These are phyloP conservation scores for Cephus runcator DNA, from an alignment of 2,888 invertebrate species.

Conservation along the genomic window DNA sequence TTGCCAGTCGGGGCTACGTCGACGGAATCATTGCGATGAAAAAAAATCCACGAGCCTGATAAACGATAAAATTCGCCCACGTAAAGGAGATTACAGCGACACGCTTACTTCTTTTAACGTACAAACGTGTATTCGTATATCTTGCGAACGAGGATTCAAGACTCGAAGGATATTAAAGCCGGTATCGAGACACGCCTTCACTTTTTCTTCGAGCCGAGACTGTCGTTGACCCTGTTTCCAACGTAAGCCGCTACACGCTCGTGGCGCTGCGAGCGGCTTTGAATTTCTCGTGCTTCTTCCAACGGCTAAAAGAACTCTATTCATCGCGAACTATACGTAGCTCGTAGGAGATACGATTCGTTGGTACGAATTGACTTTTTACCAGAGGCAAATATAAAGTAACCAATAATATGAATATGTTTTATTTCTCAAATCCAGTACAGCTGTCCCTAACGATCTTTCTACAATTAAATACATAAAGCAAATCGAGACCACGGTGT, in stretches of 20 bases:
- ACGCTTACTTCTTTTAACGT: neutral
- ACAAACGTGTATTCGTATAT: neutral
- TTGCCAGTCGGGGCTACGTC: neutral
- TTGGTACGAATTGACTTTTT: neutral
- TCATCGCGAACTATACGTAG: neutral
- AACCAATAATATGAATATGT: neutral
- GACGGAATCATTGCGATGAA: neutral
- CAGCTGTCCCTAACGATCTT: neutral
- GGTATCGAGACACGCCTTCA: neutral
- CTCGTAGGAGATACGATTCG: neutral
- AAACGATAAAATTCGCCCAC: neutral
- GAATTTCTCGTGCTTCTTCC: neutral
- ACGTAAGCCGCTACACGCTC: neutral
- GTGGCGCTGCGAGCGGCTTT: neutral
- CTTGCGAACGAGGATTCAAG: neutral
- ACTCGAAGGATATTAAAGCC: neutral
- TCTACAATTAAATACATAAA: neutral
- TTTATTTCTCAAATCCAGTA: neutral
- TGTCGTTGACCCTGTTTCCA: conserved; percentile 2
- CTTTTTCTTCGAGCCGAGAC: neutral
- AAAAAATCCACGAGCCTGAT: neutral
- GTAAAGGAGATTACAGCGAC: neutral
- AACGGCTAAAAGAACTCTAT: neutral
- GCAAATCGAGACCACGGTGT: neutral
- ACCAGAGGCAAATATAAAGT: neutral